Conservation (phyloP, 2,797 vertebrate genomes). For the Mormyrops attenuatus region DNA sequence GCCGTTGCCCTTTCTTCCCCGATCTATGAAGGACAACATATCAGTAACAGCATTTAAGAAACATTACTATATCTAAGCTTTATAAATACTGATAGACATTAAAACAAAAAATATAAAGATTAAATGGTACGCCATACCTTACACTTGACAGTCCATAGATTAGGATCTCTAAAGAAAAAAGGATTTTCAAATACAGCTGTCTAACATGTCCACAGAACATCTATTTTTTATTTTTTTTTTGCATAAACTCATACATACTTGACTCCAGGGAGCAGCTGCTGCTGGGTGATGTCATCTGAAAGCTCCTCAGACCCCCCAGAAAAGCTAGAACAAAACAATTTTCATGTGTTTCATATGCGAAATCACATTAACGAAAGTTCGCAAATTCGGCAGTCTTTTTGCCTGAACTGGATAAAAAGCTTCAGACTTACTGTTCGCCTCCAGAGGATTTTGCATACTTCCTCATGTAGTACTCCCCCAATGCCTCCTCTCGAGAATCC, state of each 20-base stretch:
- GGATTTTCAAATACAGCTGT: not conserved
- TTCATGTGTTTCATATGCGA: not conserved
- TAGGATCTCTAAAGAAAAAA: slow-evolving; percentile 72
- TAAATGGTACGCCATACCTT: slow-evolving; percentile 63
- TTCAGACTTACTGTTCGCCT: slow-evolving; percentile 78
- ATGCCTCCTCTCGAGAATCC: slow-evolving; percentile 85
- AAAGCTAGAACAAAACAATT: slow-evolving; percentile 52
- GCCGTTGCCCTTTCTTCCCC: slow-evolving; percentile 87
- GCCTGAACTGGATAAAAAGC: not conserved
- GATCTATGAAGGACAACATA: slow-evolving; percentile 58
- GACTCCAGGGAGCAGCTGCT: slow-evolving; percentile 89
- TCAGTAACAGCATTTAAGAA: not conserved
- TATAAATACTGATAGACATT: not conserved
- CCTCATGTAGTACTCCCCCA: slow-evolving; percentile 96
- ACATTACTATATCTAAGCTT: not conserved
- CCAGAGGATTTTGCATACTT: slow-evolving; percentile 88
- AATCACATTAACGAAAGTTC: not conserved
- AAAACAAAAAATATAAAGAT: not conserved
- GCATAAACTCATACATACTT: slow-evolving; percentile 67
- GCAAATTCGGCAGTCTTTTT: not conserved
- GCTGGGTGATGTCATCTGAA: slow-evolving; percentile 93
- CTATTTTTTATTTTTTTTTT: not conserved
- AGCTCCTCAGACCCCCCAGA: slow-evolving; percentile 86
- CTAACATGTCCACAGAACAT: not conserved
- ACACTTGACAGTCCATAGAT: slow-evolving; percentile 92